Evolutionary conservation across 1,140 invertebrate genomes (phyloP), one percentile per base, ranked within the genome.

Genomic region (Protaetia brevitarsis): DNA sequence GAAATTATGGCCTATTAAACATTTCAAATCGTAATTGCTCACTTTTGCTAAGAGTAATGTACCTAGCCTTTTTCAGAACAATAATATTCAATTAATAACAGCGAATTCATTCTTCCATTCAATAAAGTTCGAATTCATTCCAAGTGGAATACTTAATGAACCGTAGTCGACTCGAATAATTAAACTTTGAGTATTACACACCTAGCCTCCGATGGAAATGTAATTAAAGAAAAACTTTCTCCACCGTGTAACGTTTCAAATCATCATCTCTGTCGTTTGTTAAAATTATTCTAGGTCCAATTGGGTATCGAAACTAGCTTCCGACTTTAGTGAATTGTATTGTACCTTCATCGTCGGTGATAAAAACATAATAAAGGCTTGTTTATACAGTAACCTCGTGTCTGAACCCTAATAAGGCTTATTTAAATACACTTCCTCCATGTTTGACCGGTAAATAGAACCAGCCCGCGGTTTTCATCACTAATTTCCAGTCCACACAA

Each of bases 401-500:
- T 61, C 59, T 61, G 59, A 36, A 61, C 59, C 59, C 59, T 61
- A 61, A 61, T 61, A 61, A 61, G 59, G 59, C 59, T 61, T 61
- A 61, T 61, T 61, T 61, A 61, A 61, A 61, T 61, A 61, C 31
- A 61, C 59, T 61, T 61, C 59, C 59, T 61, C 28, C 30, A 34
- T 61, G 31, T 61, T 61, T 61, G 59, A 61, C 59, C 59, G 59
- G 59, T 61, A 61, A 61, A 61, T 31, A 61, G 59, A 29, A 61
- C 59, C 28, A 45, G 59, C 31, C 59, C 31, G 59, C 59, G 59
- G 59, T 61, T 61, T 61, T 61, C 59, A 34, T 34, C 59, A 61
- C 59, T 61, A 61, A 61, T 61, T 61, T 61, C 59, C 16, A 61
- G 59, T 34, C 30, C 59, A 61, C 59, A 61, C 59, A 61, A 61